Evolutionary conservation across 2,113 vertebrate genomes (phyloP).

Genomic region (Corythornis cristatus): DNA sequence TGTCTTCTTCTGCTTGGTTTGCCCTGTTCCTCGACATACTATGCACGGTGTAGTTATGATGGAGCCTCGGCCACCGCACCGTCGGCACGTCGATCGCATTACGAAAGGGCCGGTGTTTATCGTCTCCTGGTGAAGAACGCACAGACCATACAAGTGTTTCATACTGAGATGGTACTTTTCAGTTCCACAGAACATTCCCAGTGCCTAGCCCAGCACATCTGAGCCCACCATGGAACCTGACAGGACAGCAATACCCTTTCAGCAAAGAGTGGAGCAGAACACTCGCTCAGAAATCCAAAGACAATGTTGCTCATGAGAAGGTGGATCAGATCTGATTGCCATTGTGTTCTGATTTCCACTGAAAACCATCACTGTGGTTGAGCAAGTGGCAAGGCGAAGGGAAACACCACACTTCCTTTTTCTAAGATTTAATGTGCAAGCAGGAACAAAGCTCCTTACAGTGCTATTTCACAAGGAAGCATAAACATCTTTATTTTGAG

Average conservation of each 20-base stretch:
- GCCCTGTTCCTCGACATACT: slow-evolving; percentile 86
- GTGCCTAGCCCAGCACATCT: not conserved
- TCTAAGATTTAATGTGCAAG: not conserved
- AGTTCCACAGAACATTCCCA: too few relatives aligned
- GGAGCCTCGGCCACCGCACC: slow-evolving; percentile 88
- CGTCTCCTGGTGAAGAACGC: slow-evolving; percentile 82
- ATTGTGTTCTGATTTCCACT: rapidly evolving
- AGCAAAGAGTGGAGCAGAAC: not conserved
- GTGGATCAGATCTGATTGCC: not conserved
- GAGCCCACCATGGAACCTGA: not conserved
- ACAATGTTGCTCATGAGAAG: not conserved
- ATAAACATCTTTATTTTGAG: not conserved
- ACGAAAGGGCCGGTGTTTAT: slow-evolving; percentile 96
- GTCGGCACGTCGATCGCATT: slow-evolving; percentile 94
- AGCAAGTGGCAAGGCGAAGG: not conserved
- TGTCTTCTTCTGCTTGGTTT: slow-evolving; percentile 90
- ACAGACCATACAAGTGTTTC: not conserved
- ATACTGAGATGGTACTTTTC: rapidly evolving
- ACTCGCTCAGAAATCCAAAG: not conserved
- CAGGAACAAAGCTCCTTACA: not conserved
- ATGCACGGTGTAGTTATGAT: slow-evolving; percentile 85
- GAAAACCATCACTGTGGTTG: rapidly evolving
- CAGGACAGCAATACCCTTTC: not conserved
- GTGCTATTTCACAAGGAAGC: not conserved
- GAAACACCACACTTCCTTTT: rapidly evolving